phyloP scores from a whole-genome alignment of 92 coral and sea anemone species.

The Hydrozoanthus gracilis region DNA sequence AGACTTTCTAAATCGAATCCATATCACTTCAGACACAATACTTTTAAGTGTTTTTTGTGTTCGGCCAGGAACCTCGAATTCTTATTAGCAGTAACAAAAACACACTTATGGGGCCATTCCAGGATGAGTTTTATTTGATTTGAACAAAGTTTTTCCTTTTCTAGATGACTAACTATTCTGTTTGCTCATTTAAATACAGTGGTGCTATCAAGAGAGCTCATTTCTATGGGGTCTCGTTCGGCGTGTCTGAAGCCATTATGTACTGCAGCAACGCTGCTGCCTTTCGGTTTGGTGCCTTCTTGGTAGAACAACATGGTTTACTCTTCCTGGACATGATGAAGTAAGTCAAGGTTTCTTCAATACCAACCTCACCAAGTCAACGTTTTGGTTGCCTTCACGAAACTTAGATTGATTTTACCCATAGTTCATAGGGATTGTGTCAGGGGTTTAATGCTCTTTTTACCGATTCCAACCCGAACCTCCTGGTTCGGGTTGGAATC shows the following conservation, averaged over 20 bases:
- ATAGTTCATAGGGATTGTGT: too few species aligned
- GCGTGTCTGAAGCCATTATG: slow-evolving; percentile 88
- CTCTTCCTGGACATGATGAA: slow-evolving; percentile 82
- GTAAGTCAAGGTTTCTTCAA: slow-evolving; percentile 57
- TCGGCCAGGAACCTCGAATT: too few species aligned
- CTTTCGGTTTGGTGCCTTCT: slow-evolving; percentile 88
- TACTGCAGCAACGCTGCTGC: slow-evolving; percentile 86
- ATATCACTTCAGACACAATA: too few species aligned
- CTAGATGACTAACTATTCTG: background rate
- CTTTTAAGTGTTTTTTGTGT: too few species aligned
- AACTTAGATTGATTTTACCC: too few species aligned
- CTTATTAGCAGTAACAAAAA: too few species aligned
- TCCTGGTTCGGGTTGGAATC: too few species aligned
- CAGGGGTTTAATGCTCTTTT: too few species aligned
- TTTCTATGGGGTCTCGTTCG: slow-evolving; percentile 83
- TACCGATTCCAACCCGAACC: too few species aligned
- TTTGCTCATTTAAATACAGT: slow-evolving; percentile 45
- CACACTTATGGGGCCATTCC: too few species aligned
- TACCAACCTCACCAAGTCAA: background rate
- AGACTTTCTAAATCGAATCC: too few species aligned
- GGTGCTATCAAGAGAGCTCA: slow-evolving; percentile 81
- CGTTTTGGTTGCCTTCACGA: too few species aligned
- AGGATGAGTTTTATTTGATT: background rate
- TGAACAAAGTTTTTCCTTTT: background rate
- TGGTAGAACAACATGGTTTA: slow-evolving; percentile 70